Evolutionary conservation across 1,140 invertebrate genomes (phyloP).

Genomic region (Heliconius congener): DNA sequence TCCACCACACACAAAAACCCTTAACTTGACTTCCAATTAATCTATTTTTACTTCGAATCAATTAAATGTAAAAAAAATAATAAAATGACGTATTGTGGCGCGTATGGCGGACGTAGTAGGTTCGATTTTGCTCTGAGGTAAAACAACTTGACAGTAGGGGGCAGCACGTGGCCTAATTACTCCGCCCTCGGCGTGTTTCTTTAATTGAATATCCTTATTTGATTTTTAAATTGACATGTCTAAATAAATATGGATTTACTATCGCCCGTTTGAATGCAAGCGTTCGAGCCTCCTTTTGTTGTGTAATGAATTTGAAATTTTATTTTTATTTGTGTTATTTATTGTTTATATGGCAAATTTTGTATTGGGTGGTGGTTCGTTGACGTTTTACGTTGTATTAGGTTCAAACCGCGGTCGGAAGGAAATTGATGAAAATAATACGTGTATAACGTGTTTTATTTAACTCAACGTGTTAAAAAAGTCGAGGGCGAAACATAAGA

Average conservation of each 20-base stretch:
- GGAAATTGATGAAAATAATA: too few species aligned
- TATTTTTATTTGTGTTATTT: constrained; percentile 17
- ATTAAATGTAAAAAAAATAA: constrained; percentile 42
- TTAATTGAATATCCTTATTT: constrained; percentile 73
- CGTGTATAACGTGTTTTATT: too few species aligned
- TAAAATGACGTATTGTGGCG: background rate
- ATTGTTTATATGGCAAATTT: background rate
- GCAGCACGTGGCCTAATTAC: constrained; percentile 61
- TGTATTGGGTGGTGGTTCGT: background rate
- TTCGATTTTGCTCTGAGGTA: constrained; percentile 24
- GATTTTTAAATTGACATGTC: constrained; percentile 64
- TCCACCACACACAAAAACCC: constrained; percentile 33
- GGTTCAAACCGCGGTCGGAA: too few species aligned
- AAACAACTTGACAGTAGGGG: constrained; percentile 41
- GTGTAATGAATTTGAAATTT: constrained; percentile 3
- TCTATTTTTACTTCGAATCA: constrained; percentile 54
- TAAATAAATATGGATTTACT: constrained; percentile 34
- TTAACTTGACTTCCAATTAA: constrained; percentile 66
- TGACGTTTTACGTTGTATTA: background rate
- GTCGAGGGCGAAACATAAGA: too few species aligned
- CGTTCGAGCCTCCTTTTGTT: constrained; percentile 19
- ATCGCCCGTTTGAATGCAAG: constrained; percentile 14
- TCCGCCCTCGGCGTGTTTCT: constrained; percentile 54
- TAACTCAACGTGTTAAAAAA: too few species aligned
- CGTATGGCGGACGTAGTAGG: constrained; percentile 29